Conservation (phyloP, 2,888 invertebrate genomes). For the Endomychus coccineus region DNA sequence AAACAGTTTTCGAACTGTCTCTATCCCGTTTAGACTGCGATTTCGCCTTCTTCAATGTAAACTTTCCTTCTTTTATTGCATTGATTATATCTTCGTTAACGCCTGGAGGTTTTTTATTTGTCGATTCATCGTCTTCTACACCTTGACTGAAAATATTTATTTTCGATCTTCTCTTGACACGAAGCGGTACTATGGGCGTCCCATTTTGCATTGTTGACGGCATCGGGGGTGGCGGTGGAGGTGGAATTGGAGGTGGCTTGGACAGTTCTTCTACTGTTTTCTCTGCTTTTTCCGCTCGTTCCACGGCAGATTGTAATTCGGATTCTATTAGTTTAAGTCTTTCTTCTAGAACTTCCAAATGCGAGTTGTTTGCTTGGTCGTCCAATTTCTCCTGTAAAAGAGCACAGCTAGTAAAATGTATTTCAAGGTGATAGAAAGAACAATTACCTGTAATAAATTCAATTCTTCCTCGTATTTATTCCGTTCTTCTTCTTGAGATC, state of each 20-base stretch:
- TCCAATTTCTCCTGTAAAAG: constrained; percentile 52
- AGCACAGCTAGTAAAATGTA: too few relatives aligned
- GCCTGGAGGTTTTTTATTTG: constrained; percentile 44
- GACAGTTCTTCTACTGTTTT: constrained; percentile 43
- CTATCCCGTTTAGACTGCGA: constrained; percentile 51
- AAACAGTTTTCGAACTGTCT: constrained; percentile 56
- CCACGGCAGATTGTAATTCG: constrained; percentile 55
- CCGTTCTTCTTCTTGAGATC: constrained; percentile 55
- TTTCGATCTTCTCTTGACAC: constrained; percentile 45
- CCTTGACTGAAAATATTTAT: constrained; percentile 29
- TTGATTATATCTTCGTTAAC: constrained; percentile 67
- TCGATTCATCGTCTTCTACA: constrained; percentile 22
- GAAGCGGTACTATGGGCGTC: constrained; percentile 48
- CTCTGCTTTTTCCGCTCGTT: constrained; percentile 55
- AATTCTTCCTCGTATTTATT: constrained; percentile 51
- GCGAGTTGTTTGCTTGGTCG: constrained; percentile 58
- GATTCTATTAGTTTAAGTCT: constrained; percentile 54
- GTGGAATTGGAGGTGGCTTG: constrained; percentile 45
- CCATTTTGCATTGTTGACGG: constrained; percentile 33
- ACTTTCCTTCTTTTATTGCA: constrained; percentile 68
- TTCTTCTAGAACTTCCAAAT: constrained; percentile 62
- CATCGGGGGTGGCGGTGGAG: constrained; percentile 32
- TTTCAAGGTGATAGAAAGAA: constrained; percentile 1
- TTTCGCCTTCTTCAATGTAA: constrained; percentile 60
- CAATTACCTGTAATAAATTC: constrained; percentile 51